Conservation (phyloP, 2,113 vertebrate genomes). For the Vimba vimba region DNA sequence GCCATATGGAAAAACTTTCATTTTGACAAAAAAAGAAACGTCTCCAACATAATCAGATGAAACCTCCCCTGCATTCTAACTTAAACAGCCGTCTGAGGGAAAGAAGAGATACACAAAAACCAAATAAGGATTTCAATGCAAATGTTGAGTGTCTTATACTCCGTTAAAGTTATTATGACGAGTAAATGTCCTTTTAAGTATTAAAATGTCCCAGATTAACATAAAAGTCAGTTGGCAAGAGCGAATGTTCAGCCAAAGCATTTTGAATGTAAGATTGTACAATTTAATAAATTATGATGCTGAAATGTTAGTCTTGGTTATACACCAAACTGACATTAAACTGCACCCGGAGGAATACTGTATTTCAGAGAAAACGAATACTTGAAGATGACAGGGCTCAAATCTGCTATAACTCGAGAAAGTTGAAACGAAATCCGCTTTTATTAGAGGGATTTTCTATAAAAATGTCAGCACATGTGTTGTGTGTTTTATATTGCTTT, state of each 20-base stretch:
- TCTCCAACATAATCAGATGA: slow-evolving; percentile 16
- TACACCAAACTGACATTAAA: slow-evolving; percentile 3
- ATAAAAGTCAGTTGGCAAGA: background rate
- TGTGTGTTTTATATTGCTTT: background rate
- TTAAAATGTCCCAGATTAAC: slow-evolving; percentile 16
- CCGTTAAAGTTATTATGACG: background rate
- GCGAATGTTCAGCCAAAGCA: background rate
- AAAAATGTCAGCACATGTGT: background rate
- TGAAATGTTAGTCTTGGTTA: background rate
- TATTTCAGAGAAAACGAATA: background rate
- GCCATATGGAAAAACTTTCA: background rate
- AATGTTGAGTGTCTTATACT: background rate
- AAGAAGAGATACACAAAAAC: background rate
- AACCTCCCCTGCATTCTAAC: background rate
- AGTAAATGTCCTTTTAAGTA: background rate
- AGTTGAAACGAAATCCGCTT: background rate
- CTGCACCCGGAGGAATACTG: background rate
- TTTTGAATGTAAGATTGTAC: background rate
- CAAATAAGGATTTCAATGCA: slow-evolving; percentile 26
- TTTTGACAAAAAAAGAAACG: background rate
- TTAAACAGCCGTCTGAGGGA: background rate
- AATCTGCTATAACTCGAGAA: background rate
- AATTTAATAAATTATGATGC: slow-evolving; percentile 5
- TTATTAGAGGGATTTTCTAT: background rate
- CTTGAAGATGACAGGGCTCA: slow-evolving; percentile 11